These are phyloP conservation scores for Scaptomyza montana DNA, from an alignment of 1,140 invertebrate species.

Conservation along the genomic window DNA sequence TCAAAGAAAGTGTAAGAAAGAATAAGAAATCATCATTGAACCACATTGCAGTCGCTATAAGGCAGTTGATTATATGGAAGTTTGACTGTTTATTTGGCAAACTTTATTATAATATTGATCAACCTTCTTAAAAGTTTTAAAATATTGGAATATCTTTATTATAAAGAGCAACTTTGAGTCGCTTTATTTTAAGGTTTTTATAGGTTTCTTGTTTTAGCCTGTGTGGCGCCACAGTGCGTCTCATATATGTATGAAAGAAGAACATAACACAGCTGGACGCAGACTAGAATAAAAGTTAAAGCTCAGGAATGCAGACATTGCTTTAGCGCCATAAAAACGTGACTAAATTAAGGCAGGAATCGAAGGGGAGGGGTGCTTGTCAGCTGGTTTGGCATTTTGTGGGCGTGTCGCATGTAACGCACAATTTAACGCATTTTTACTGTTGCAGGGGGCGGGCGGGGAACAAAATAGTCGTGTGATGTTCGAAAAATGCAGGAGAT, in stretches of 20 bases:
- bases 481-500: conserved; percentile 10
- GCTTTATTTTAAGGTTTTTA: neutral
- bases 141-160: too few relatives aligned
- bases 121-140: too few relatives aligned
- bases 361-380: neutral
- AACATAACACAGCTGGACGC: conserved; percentile 26
- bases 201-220: conserved; percentile 3
- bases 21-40: too few relatives aligned
- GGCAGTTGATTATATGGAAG: too few relatives aligned
- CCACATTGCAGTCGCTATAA: too few relatives aligned
- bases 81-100: too few relatives aligned
- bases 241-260: neutral
- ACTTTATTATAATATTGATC: too few relatives aligned
- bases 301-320: conserved; percentile 42
- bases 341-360: conserved; percentile 35
- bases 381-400: conserved; percentile 24
- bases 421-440: conserved; percentile 73
- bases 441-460: neutral
- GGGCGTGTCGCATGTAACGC: conserved; percentile 68
- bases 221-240: conserved; percentile 27
- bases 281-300: conserved; percentile 31
- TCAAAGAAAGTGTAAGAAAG: too few relatives aligned
- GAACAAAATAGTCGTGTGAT: conserved; percentile 43
- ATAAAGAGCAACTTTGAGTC: too few relatives aligned
- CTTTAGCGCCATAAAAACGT: conserved; percentile 33